Conservation (phyloP, 2,113 vertebrate genomes). For the Lutjanus erythropterus region DNA sequence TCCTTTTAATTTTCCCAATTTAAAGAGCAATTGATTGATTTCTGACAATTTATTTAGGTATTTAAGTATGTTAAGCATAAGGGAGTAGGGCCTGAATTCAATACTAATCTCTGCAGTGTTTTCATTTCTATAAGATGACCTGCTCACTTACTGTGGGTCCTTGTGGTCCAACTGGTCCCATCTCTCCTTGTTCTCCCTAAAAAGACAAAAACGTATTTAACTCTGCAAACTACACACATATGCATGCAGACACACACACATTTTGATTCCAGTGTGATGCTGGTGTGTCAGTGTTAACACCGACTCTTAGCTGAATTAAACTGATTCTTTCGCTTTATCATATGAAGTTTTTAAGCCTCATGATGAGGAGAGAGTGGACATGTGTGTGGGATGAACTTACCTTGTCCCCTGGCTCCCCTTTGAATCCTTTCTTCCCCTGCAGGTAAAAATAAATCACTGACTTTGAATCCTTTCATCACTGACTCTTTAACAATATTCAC, state of each 20-base stretch:
- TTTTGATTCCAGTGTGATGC: too few relatives aligned
- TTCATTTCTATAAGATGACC: not conserved
- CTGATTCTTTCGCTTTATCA: not conserved
- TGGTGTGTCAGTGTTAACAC: not conserved
- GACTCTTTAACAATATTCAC: slow-evolving; percentile 24
- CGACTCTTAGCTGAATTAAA: slow-evolving; percentile 6
- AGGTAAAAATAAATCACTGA: slow-evolving; percentile 52
- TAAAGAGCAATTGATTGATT: too few relatives aligned
- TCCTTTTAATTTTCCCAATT: too few relatives aligned
- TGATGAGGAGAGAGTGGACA: slow-evolving; percentile 12
- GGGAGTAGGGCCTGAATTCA: too few relatives aligned
- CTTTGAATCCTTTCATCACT: slow-evolving; percentile 41
- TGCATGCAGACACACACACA: not conserved
- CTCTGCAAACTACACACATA: not conserved
- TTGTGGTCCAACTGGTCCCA: slow-evolving; percentile 77
- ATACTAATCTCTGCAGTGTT: too few relatives aligned
- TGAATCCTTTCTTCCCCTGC: slow-evolving; percentile 89
- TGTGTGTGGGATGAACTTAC: slow-evolving; percentile 71
- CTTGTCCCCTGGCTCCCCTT: slow-evolving; percentile 88
- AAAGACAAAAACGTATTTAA: slow-evolving; percentile 12
- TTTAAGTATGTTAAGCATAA: too few relatives aligned
- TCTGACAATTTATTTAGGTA: too few relatives aligned
- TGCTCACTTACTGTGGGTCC: slow-evolving; percentile 81
- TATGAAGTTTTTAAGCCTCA: slow-evolving; percentile 8
- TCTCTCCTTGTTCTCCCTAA: slow-evolving; percentile 84